A percentile compares a stretch with the other conserved stretches of the same genome.
Conservation (phyloP, 2,113 vertebrate species). For the Symphodus melops region DNA sequence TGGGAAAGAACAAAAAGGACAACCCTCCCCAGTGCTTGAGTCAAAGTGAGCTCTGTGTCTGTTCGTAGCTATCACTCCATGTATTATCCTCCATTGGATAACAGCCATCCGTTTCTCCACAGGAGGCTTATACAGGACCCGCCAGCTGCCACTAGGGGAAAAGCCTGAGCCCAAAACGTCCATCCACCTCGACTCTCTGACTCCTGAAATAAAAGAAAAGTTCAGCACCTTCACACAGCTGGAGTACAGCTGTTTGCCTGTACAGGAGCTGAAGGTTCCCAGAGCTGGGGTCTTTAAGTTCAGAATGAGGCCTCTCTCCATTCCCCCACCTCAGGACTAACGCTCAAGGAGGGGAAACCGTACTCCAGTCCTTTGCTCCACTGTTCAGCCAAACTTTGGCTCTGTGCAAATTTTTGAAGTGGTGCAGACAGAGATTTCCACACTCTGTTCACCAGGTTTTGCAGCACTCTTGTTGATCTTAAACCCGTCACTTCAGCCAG, state of each 20-base stretch:
- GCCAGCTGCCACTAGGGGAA: not conserved
- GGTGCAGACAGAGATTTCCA: not conserved
- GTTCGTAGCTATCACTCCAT: slow-evolving; percentile 17
- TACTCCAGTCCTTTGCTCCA: not conserved
- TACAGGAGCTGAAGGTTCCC: not conserved
- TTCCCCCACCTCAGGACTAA: not conserved
- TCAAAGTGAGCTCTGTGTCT: not conserved
- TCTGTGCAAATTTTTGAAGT: not conserved
- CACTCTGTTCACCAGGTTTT: not conserved
- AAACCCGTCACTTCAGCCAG: not conserved
- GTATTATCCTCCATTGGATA: slow-evolving; percentile 10
- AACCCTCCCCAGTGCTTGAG: not conserved
- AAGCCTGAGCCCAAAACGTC: not conserved
- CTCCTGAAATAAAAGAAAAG: not conserved
- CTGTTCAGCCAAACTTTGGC: not conserved
- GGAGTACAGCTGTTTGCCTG: not conserved
- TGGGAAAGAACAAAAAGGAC: not conserved
- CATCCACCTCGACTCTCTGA: not conserved
- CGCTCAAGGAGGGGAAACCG: not conserved
- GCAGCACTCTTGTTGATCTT: not conserved
- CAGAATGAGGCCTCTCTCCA: not conserved
- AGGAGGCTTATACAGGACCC: slow-evolving; percentile 5
- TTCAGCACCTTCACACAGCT: not conserved
- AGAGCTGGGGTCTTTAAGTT: no score
- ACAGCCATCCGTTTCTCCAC: not conserved